phyloP scores from a whole-genome alignment of 2,113 vertebrate species.

The Leucoraja erinaceus region DNA sequence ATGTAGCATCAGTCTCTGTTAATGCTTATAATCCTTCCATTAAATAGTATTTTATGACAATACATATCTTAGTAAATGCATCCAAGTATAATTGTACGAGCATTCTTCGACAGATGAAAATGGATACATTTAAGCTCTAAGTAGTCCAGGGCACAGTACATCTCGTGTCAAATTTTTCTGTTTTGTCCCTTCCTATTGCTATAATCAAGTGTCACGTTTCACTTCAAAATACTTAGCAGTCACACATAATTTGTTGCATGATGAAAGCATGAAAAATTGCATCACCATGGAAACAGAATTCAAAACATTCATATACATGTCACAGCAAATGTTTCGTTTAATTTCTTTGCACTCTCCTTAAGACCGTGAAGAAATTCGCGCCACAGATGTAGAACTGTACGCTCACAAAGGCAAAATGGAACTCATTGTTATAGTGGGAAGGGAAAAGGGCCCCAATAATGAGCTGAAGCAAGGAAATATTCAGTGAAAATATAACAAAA shows the following conservation, averaged over 20 bases:
- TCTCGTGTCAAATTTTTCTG: background rate
- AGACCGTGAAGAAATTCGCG: background rate
- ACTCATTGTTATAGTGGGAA: background rate
- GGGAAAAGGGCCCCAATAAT: background rate
- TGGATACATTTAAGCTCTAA: background rate
- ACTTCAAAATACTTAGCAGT: slow-evolving; percentile 29
- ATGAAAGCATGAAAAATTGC: slow-evolving; percentile 15
- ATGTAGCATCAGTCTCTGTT: background rate
- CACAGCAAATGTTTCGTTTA: background rate
- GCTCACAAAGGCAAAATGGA: background rate
- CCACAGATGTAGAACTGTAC: background rate
- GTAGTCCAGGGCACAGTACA: background rate
- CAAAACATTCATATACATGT: slow-evolving; percentile 1
- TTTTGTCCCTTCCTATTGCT: slow-evolving; percentile 1
- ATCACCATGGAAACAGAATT: slow-evolving; percentile 1
- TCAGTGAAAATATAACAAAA: background rate
- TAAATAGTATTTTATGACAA: background rate
- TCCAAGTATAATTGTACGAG: background rate
- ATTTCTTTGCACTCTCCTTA: background rate
- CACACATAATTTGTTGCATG: slow-evolving; percentile 14
- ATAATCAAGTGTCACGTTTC: slow-evolving; percentile 21
- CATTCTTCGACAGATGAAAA: background rate
- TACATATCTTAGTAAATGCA: background rate
- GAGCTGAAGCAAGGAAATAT: background rate
- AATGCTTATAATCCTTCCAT: slow-evolving; percentile 14